These are phyloP conservation scores for Oenanthe oenanthe DNA, from an alignment of 2,113 vertebrate species.

Conservation along the genomic window DNA sequence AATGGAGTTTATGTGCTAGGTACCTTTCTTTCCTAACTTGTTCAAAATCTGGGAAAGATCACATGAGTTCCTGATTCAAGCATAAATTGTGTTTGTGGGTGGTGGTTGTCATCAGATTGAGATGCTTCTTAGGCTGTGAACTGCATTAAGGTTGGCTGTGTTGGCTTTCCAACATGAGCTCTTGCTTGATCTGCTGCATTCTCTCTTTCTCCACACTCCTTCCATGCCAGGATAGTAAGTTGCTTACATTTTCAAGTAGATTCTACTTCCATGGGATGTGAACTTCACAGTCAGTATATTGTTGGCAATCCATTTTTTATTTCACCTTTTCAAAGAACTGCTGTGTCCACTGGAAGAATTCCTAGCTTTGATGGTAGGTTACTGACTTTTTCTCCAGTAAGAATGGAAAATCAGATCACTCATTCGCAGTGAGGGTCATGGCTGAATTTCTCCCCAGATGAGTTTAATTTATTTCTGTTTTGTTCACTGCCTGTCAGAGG, in stretches of 20 bases:
- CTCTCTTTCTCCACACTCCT: background rate
- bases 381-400: background rate
- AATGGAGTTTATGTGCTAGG: background rate
- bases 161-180: background rate
- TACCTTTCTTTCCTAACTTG: background rate
- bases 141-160: background rate
- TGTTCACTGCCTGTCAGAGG: background rate
- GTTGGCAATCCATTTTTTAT: background rate
- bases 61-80: background rate
- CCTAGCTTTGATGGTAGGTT: background rate
- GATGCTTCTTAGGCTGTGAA: background rate
- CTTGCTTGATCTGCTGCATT: background rate
- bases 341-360: background rate
- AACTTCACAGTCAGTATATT: background rate
- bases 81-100: background rate
- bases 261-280: background rate
- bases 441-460: background rate
- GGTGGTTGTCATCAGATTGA: background rate
- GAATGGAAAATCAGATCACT: background rate
- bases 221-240: background rate
- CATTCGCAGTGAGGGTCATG: background rate
- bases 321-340: background rate
- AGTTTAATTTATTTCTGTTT: background rate
- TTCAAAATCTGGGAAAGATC: background rate
- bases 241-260: background rate